A percentile compares a stretch with the other conserved stretches of the same genome.
These are phyloP conservation scores for Portunus trituberculatus DNA, from an alignment of 1,140 invertebrate genomes.

Conservation along the genomic window DNA sequence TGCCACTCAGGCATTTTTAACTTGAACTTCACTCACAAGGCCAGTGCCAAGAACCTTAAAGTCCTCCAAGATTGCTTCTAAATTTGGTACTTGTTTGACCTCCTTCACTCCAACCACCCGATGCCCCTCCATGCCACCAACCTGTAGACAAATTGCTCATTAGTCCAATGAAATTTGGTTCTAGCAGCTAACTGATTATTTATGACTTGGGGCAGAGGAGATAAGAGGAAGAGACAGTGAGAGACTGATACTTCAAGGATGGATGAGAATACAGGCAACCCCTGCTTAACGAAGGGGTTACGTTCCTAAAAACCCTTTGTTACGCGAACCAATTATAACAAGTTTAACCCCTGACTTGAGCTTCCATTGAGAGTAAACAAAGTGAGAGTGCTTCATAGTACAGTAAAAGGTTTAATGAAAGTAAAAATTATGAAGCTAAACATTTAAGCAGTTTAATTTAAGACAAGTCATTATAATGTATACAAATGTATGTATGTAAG, in stretches of 20 bases:
- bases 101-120: conserved; percentile 52
- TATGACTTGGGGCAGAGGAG: background rate
- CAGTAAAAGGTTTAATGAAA: too few relatives aligned
- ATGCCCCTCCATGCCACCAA: conserved; percentile 40
- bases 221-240: background rate
- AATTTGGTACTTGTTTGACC: conserved; percentile 48
- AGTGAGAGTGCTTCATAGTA: too few relatives aligned
- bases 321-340: too few relatives aligned
- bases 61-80: conserved; percentile 50
- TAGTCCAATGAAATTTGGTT: background rate
- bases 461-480: too few relatives aligned
- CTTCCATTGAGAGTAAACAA: too few relatives aligned
- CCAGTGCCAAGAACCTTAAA: conserved; percentile 28
- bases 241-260: background rate
- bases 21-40: background rate
- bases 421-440: too few relatives aligned
- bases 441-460: too few relatives aligned
- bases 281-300: too few relatives aligned
- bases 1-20: conserved; percentile 25
- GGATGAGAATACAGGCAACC: too few relatives aligned
- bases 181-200: background rate
- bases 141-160: background rate
- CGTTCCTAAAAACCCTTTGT: too few relatives aligned
- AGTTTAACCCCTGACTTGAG: too few relatives aligned
- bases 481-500: too few relatives aligned